Conservation (phyloP, 2,797 vertebrate genomes). For the Neosilurus hyrtlii region DNA sequence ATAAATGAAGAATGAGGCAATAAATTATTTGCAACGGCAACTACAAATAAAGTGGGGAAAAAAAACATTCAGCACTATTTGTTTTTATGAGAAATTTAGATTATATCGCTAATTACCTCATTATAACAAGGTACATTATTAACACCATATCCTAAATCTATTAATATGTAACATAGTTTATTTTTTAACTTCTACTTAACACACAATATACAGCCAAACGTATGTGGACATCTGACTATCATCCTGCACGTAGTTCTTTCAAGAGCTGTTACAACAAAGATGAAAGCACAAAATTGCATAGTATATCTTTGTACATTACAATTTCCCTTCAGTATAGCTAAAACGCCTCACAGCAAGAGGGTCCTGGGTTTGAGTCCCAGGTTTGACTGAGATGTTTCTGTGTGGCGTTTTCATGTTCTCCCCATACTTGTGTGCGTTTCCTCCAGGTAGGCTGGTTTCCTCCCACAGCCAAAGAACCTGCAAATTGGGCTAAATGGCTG, state of each 20-base stretch:
- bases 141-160: not conserved
- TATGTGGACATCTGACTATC: not conserved
- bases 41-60: conserved; percentile 14
- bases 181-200: not conserved
- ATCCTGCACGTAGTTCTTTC: not conserved
- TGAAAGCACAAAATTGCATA: not conserved
- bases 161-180: not conserved
- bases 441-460: no score
- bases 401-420: no score
- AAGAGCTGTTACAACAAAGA: not conserved
- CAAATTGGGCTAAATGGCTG: no score
- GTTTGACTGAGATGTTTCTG: no score
- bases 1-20: conserved; percentile 29
- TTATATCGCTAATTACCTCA: not conserved
- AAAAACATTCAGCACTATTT: not conserved
- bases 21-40: conserved; percentile 30
- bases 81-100: not conserved
- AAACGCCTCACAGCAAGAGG: no score
- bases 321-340: no score
- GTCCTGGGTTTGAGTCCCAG: no score
- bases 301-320: not conserved
- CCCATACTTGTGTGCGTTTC: no score
- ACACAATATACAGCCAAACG: not conserved
- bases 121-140: not conserved
- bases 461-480: no score